phyloP scores from a whole-genome alignment of 2,113 vertebrate genomes.

The Axis porcinus region DNA sequence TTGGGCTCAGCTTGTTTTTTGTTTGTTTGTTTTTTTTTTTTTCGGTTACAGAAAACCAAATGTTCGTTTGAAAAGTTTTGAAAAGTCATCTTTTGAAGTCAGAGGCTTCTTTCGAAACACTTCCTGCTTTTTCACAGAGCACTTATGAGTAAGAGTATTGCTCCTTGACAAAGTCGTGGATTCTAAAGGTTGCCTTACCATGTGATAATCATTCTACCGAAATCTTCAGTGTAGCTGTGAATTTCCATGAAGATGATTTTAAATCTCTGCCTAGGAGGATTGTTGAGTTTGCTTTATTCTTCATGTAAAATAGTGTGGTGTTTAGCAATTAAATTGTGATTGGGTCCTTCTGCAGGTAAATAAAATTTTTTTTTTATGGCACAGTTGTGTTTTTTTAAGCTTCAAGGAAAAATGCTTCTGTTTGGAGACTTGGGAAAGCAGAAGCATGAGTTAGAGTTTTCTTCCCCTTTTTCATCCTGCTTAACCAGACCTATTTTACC shows the following conservation, averaged over 20 bases:
- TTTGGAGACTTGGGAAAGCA: background rate
- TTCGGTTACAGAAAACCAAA: slow-evolving; percentile 8
- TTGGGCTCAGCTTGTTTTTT: background rate
- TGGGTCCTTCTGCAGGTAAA: background rate
- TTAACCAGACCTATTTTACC: background rate
- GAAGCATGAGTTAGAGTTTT: background rate
- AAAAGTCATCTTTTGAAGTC: slow-evolving; percentile 38
- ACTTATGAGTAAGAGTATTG: background rate
- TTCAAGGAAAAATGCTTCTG: background rate
- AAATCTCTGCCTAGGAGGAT: background rate
- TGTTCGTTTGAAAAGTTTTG: slow-evolving; percentile 63
- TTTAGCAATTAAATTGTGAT: background rate
- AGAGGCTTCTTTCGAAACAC: slow-evolving; percentile 46
- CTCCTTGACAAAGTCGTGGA: background rate
- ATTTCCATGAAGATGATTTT: background rate
- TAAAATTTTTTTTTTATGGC: background rate
- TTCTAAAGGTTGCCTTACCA: slow-evolving; percentile 44
- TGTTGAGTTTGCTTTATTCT: background rate
- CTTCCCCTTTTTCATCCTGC: background rate
- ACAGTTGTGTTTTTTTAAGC: background rate
- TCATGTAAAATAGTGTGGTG: background rate
- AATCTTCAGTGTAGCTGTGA: background rate
- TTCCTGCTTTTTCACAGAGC: slow-evolving; percentile 46
- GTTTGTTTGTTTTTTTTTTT: background rate
- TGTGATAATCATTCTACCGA: slow-evolving; percentile 67